phyloP scores from a whole-genome alignment of 1,140 invertebrate genomes.

The Acromyrmex echinatior region DNA sequence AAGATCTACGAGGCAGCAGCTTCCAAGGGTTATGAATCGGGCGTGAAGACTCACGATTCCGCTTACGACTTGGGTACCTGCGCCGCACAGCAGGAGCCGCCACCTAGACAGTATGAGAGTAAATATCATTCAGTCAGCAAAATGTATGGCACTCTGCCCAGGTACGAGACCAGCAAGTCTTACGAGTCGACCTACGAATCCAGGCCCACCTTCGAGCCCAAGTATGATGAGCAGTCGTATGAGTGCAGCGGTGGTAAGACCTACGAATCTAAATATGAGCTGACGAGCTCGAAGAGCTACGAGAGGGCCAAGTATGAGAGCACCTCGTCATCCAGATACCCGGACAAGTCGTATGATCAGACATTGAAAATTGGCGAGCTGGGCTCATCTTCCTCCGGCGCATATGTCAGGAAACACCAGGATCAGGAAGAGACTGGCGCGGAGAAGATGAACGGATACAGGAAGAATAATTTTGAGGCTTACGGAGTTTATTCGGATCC shows the following conservation, averaged over 20 bases:
- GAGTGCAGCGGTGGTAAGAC: constrained; percentile 70
- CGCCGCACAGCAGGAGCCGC: constrained; percentile 73
- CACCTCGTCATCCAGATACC: constrained; percentile 76
- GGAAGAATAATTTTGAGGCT: constrained; percentile 86
- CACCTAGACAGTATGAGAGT: constrained; percentile 76
- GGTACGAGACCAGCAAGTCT: constrained; percentile 81
- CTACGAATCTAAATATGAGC: constrained; percentile 83
- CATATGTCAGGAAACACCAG: constrained; percentile 82
- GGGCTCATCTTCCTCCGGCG: constrained; percentile 73
- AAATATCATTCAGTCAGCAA: constrained; percentile 81
- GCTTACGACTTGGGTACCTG: constrained; percentile 80
- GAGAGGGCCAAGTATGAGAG: constrained; percentile 83
- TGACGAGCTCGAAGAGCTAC: constrained; percentile 84
- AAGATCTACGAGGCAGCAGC: constrained; percentile 77
- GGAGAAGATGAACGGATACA: constrained; percentile 85
- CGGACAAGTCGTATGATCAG: constrained; percentile 84
- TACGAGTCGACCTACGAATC: constrained; percentile 78
- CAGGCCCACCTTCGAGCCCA: constrained; percentile 70
- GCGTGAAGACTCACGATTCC: constrained; percentile 83
- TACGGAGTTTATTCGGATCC: constrained; percentile 87
- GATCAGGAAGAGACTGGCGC: constrained; percentile 76
- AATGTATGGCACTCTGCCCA: constrained; percentile 83
- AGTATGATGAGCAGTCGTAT: constrained; percentile 79
- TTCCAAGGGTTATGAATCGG: constrained; percentile 84
- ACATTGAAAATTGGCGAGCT: constrained; percentile 84